These are phyloP conservation scores for Harlomillsia oculata DNA, from an alignment of 1,140 invertebrate species.

Conservation along the genomic window DNA sequence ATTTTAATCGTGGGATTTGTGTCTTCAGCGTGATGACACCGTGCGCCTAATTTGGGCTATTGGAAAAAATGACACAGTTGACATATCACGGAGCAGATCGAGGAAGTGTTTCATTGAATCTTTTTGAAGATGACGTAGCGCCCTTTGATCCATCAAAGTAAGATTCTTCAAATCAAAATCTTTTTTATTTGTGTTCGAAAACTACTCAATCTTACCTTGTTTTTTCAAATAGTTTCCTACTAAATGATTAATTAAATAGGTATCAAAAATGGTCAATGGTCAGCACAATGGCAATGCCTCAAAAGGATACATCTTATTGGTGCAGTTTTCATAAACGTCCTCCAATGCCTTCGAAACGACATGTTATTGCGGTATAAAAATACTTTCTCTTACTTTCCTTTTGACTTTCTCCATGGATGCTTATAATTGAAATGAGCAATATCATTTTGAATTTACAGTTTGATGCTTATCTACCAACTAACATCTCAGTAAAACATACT, in stretches of 20 bases:
- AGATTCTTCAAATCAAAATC: too few species aligned
- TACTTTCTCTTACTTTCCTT: not conserved
- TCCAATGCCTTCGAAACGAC: not conserved
- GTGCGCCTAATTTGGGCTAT: not conserved
- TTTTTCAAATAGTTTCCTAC: too few species aligned
- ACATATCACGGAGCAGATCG: not conserved
- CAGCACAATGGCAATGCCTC: slow-evolving; percentile 6
- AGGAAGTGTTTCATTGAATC: not conserved
- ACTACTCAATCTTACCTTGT: too few species aligned
- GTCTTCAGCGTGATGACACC: not conserved
- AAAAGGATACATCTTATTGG: slow-evolving; percentile 19
- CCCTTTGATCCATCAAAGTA: not conserved
- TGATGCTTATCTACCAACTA: not conserved
- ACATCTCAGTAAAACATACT: not conserved
- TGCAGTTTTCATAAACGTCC: slow-evolving; percentile 18
- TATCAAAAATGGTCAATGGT: slow-evolving; percentile 8
- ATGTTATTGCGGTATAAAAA: slow-evolving; percentile 16
- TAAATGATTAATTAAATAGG: too few species aligned
- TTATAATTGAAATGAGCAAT: not conserved
- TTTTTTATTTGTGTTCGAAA: too few species aligned
- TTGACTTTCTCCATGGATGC: not conserved
- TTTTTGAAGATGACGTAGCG: not conserved
- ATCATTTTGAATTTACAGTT: not conserved
- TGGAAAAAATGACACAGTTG: not conserved
- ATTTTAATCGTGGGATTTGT: not conserved